A percentile compares a stretch with the other conserved stretches of the same genome.
phyloP scores from a whole-genome alignment of 2,888 invertebrate genomes.

The Diplazon laetatorius region DNA sequence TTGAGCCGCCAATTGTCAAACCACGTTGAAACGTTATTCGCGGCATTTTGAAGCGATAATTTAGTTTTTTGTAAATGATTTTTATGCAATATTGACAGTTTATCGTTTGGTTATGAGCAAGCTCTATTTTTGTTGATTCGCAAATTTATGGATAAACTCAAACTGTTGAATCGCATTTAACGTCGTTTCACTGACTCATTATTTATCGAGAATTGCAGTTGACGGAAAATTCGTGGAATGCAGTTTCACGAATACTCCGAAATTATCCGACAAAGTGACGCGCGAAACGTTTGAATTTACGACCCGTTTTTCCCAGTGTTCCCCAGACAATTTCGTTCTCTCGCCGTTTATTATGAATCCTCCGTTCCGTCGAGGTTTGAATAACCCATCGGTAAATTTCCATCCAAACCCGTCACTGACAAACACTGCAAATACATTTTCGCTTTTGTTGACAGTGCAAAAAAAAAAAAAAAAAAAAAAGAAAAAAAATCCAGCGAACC shows the following conservation, averaged over 20 bases:
- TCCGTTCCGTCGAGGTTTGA: background rate
- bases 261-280: conserved; percentile 48
- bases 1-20: too few relatives aligned
- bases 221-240: conserved; percentile 28
- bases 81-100: too few relatives aligned
- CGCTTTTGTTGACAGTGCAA: too few relatives aligned
- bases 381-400: background rate
- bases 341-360: background rate
- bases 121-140: too few relatives aligned
- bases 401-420: background rate
- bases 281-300: conserved; percentile 38
- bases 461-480: too few relatives aligned
- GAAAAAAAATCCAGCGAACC: too few relatives aligned
- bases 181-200: conserved; percentile 37
- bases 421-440: too few relatives aligned
- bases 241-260: conserved; percentile 15
- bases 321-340: conserved; percentile 1
- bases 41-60: too few relatives aligned
- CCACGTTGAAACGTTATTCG: too few relatives aligned
- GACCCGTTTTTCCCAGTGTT: conserved; percentile 2
- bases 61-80: too few relatives aligned
- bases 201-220: conserved; percentile 42
- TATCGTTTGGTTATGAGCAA: too few relatives aligned
- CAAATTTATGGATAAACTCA: conserved; percentile 11
- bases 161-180: background rate